Percentiles rank a stretch among this genome's conserved stretches.
Evolutionary conservation across 2,113 vertebrate genomes (phyloP).

Genomic region (Trinectes maculatus): DNA sequence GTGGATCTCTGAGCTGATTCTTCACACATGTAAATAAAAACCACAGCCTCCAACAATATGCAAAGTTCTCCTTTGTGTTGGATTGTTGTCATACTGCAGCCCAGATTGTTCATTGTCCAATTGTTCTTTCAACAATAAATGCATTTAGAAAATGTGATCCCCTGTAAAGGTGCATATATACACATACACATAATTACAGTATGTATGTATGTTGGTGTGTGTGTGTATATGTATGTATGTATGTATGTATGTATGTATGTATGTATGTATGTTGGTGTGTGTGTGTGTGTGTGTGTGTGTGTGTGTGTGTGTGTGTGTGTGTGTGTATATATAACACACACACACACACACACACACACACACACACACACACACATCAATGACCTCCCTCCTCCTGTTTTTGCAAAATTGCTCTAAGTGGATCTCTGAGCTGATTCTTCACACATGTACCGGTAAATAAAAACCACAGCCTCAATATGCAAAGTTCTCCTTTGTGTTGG

Average conservation of each 20-base stretch:
- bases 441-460: constrained; percentile 9
- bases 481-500: not conserved
- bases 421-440: constrained; percentile 13
- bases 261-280: no score
- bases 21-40: constrained; percentile 23
- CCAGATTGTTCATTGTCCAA: no score
- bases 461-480: not conserved
- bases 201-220: no score
- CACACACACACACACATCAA: constrained; percentile 1
- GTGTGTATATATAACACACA: no score
- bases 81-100: not conserved
- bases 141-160: not conserved
- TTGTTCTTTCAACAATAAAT: no score
- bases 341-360: no score
- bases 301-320: no score
- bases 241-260: no score
- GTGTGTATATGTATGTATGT: no score
- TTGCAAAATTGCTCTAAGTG: no score
- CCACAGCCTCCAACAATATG: not conserved
- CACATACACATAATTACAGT: not conserved
- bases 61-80: not conserved
- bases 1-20: not conserved
- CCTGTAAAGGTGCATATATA: not conserved
- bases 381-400: no score
- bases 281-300: no score